Percentiles rank a stretch among this genome's conserved stretches.
These are phyloP conservation scores for Tiliqua scincoides DNA, from an alignment of 2,113 vertebrate genomes.

Conservation along the genomic window DNA sequence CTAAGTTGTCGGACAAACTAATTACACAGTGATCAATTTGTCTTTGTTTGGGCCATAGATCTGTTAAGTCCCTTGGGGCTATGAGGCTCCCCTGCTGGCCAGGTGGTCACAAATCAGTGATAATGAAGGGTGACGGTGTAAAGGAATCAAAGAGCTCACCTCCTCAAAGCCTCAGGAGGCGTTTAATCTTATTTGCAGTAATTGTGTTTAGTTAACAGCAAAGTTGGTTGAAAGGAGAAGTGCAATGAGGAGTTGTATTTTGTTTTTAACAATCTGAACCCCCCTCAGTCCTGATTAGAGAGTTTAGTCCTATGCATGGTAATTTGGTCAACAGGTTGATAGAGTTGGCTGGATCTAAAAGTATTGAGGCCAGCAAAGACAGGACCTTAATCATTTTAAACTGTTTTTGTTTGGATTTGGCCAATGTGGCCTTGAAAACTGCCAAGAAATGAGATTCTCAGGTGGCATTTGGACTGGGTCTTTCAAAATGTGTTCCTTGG, in stretches of 20 bases:
- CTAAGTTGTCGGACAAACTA: not conserved
- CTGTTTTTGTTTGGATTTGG: not conserved
- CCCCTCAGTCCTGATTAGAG: conserved; percentile 17
- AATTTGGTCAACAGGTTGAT: not conserved
- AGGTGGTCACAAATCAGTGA: conserved; percentile 4
- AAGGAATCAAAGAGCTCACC: conserved; percentile 7
- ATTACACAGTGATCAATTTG: not conserved
- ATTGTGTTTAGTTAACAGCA: conserved; percentile 9
- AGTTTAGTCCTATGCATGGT: conserved; percentile 13
- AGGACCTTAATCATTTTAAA: not conserved
- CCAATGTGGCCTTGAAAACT: not conserved
- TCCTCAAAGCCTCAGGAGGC: not conserved
- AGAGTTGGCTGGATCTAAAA: not conserved
- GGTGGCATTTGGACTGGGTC: not conserved
- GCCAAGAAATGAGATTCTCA: not conserved
- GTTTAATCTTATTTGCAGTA: conserved; percentile 30
- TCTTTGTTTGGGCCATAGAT: conserved; percentile 20
- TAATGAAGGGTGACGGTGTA: conserved; percentile 7
- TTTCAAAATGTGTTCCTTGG: not conserved
- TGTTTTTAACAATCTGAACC: too few species aligned
- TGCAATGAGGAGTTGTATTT: not conserved
- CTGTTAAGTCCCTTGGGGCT: conserved; percentile 9
- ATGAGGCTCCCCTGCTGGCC: not conserved
- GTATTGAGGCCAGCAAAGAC: too few species aligned
- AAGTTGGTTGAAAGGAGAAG: not conserved